Base-by-base conservation (phyloP, 2,888 invertebrate species). In the Anorthoa munda region DNA sequence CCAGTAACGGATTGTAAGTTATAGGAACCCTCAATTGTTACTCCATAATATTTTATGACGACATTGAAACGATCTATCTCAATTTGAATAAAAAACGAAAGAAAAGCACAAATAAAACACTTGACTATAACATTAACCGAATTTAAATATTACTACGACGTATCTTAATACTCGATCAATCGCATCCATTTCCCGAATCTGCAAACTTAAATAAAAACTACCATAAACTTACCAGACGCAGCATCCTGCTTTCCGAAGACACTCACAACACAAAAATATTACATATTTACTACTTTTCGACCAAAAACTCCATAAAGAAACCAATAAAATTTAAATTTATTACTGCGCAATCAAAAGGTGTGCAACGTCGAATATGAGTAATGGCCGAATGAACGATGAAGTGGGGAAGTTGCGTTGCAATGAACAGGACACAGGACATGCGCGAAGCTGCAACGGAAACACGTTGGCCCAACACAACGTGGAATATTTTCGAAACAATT, bases 361-460 rank as follows among this genome's bases (percentile, higher is more conserved):
- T 75, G 60, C 39, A 56, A 45, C 61, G 21, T 75, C 51, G 56
- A 56, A 13, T 39, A 66, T 76, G 77, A 79, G 45, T 67, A 53
- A 77, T 79, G 64, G 64, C 66, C 26, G 48, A 76, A 71, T 79
- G 79, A 51, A 21, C 59, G 66, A 67, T 67, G n/a, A 17, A 15
- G 9, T 23, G 55, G 56, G 60, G 9, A 39, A 39, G 39, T 39
- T 59, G 46, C 56, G 53, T 70, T 79, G 70, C 82, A 81, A 51
- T 59, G 55, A 26, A 26, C 59, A 59, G 59, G 58, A 58, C 66
- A 51, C 63, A 81, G 63, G 70, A 81, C 79, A 65, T 77, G 79
- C 82, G 67, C 67, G 60, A 67, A 77, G 59, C 64, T 81, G 79
- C 82, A 79, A 48, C 48, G 60, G 59, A 71, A 58, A 50, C 51